Evolutionary conservation across 2,113 vertebrate genomes (phyloP).

Genomic region (Vireo altiloquus): DNA sequence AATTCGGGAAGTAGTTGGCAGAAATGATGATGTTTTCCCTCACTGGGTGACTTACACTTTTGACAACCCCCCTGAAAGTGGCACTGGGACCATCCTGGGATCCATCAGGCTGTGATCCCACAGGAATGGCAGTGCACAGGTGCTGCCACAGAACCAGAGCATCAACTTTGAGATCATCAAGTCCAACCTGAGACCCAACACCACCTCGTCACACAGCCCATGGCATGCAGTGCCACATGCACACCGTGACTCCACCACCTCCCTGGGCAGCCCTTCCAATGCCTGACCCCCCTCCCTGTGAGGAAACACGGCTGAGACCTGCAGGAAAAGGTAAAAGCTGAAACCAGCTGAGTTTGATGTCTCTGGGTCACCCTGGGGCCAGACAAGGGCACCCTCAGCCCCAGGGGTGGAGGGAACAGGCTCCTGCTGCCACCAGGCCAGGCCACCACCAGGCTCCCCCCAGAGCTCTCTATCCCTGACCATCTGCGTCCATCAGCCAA

Average conservation of each 20-base stretch:
- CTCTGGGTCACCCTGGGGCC: too few relatives aligned
- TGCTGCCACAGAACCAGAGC: not conserved
- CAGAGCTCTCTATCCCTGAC: not conserved
- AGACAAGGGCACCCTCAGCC: too few relatives aligned
- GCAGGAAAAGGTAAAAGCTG: not conserved
- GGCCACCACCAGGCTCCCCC: not conserved
- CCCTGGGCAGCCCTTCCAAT: not conserved
- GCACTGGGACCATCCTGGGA: not conserved
- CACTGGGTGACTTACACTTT: not conserved
- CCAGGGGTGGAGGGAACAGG: accelerated
- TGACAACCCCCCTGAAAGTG: not conserved
- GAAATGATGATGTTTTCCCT: not conserved
- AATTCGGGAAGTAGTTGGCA: not conserved
- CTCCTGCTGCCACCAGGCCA: not conserved
- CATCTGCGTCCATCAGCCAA: not conserved
- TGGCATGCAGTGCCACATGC: too few relatives aligned
- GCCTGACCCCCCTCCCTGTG: not conserved
- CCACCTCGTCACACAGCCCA: not conserved
- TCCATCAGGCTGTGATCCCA: not conserved
- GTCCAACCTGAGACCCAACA: accelerated
- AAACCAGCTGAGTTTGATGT: not conserved
- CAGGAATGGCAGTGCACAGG: accelerated
- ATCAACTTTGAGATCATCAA: accelerated
- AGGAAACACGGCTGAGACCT: not conserved
- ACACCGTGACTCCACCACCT: not conserved